phyloP scores from a whole-genome alignment of 2,113 vertebrate species.

The Dasyurus viverrinus region DNA sequence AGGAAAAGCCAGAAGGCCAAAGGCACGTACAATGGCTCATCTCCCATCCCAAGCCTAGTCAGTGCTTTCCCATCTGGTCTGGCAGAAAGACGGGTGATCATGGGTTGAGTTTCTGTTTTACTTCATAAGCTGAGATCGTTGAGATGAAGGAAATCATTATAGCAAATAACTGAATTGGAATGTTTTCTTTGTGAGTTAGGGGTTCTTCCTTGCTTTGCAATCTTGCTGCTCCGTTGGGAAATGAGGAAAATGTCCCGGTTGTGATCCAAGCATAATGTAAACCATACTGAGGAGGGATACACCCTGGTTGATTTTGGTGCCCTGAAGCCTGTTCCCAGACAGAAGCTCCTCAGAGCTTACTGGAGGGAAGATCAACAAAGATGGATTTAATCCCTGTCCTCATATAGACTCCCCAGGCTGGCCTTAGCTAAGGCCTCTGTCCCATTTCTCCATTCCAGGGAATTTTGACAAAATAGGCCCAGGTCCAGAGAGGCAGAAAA shows the following conservation, averaged over 20 bases:
- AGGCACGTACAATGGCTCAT: background rate
- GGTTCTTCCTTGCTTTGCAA: slow-evolving; percentile 21
- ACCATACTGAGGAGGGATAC: slow-evolving; percentile 44
- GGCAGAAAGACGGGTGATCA: background rate
- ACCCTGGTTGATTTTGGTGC: slow-evolving; percentile 42
- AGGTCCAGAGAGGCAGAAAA: slow-evolving; percentile 4
- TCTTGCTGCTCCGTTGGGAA: background rate
- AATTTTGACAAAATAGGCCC: slow-evolving; percentile 67
- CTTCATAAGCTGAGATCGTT: background rate
- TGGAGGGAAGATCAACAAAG: slow-evolving; percentile 54
- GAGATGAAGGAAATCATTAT: slow-evolving; percentile 35
- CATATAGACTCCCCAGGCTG: slow-evolving; percentile 53
- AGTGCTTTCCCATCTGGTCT: slow-evolving; percentile 1
- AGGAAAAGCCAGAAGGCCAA: background rate
- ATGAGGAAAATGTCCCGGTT: background rate
- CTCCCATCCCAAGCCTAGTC: background rate
- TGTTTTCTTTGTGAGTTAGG: slow-evolving; percentile 48
- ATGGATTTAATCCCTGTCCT: slow-evolving; percentile 69
- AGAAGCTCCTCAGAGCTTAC: slow-evolving; percentile 13
- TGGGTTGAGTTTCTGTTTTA: background rate
- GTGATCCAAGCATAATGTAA: slow-evolving; percentile 32
- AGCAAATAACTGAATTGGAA: background rate
- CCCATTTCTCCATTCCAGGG: slow-evolving; percentile 55
- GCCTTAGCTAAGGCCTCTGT: slow-evolving; percentile 52
- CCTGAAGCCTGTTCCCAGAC: slow-evolving; percentile 56